Percentiles rank a stretch among this genome's conserved stretches.
Conservation (phyloP, 1,140 invertebrate species). For the Plodia interpunctella region DNA sequence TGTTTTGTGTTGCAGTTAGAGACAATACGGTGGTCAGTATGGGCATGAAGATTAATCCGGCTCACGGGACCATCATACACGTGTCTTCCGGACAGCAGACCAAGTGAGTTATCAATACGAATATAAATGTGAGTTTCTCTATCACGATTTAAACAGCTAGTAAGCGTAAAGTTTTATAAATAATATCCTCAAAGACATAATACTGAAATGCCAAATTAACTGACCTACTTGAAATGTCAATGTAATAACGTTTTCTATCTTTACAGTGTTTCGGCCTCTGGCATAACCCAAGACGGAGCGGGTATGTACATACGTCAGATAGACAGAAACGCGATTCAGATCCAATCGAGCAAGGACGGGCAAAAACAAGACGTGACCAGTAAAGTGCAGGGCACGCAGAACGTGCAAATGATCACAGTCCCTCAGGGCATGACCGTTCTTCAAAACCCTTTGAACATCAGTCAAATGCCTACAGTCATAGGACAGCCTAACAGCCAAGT, state of each 20-base stretch:
- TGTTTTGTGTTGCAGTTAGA: slow-evolving; percentile 48
- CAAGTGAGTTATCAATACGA: slow-evolving; percentile 39
- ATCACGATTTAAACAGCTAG: too few relatives aligned
- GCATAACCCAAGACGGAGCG: slow-evolving; percentile 50
- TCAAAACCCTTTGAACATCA: slow-evolving; percentile 62
- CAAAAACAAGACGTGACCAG: slow-evolving; percentile 56
- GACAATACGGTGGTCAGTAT: slow-evolving; percentile 62
- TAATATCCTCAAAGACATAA: too few relatives aligned
- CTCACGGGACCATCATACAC: slow-evolving; percentile 67
- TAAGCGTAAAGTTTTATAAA: too few relatives aligned
- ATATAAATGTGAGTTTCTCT: too few relatives aligned
- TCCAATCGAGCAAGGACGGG: slow-evolving; percentile 57
- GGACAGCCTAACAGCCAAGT: slow-evolving; percentile 67
- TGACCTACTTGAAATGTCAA: background rate
- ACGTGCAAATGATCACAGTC: slow-evolving; percentile 70
- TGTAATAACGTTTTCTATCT: slow-evolving; percentile 14
- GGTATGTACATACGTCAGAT: slow-evolving; percentile 69
- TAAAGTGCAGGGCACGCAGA: slow-evolving; percentile 61
- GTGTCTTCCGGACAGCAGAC: slow-evolving; percentile 69
- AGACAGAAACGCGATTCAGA: slow-evolving; percentile 63
- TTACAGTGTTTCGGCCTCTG: slow-evolving; percentile 52
- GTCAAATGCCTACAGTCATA: slow-evolving; percentile 60
- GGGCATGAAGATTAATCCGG: slow-evolving; percentile 71
- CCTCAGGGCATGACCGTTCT: slow-evolving; percentile 67
- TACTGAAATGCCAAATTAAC: too few relatives aligned